Percentiles rank a stretch among this genome's conserved stretches.
phyloP scores from a whole-genome alignment of 2,888 invertebrate species.

The Syrphus vitripennis region DNA sequence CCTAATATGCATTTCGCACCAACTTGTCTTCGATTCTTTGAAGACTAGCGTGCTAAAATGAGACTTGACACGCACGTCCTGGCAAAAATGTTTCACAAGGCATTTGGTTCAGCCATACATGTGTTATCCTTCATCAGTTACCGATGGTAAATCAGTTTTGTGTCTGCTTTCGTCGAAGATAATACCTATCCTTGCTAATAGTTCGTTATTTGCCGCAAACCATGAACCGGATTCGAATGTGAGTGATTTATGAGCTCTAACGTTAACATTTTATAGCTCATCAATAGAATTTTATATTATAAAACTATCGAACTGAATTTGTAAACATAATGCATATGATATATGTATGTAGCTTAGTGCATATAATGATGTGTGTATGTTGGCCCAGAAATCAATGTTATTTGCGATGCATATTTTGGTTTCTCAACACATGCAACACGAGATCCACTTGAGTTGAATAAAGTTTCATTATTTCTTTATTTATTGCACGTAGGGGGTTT shows the following conservation, averaged over 20 bases:
- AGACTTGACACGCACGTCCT: conserved; percentile 57
- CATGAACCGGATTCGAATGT: conserved; percentile 55
- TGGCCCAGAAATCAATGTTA: conserved; percentile 53
- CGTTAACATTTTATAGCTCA: conserved; percentile 17
- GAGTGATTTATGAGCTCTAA: conserved; percentile 47
- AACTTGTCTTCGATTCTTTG: neutral
- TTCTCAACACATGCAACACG: conserved; percentile 63
- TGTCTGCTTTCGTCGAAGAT: conserved; percentile 29
- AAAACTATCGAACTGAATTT: neutral
- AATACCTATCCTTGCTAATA: conserved; percentile 2
- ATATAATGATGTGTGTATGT: conserved; percentile 4
- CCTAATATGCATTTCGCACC: conserved; percentile 29
- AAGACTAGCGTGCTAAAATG: conserved; percentile 35
- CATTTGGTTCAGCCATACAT: conserved; percentile 34
- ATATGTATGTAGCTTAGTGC: neutral
- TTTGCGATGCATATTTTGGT: conserved; percentile 59
- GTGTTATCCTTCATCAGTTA: conserved; percentile 48
- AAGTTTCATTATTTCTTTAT: neutral
- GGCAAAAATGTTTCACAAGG: conserved; percentile 23
- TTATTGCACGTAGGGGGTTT: conserved; percentile 24
- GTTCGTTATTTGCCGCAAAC: conserved; percentile 13
- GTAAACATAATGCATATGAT: neutral
- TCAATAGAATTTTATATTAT: conserved; percentile 6
- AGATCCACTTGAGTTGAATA: conserved; percentile 35
- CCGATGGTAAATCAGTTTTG: conserved; percentile 38